These are phyloP conservation scores for Epistrophe eligans DNA, from an alignment of 2,888 invertebrate species.

Conservation along the genomic window DNA sequence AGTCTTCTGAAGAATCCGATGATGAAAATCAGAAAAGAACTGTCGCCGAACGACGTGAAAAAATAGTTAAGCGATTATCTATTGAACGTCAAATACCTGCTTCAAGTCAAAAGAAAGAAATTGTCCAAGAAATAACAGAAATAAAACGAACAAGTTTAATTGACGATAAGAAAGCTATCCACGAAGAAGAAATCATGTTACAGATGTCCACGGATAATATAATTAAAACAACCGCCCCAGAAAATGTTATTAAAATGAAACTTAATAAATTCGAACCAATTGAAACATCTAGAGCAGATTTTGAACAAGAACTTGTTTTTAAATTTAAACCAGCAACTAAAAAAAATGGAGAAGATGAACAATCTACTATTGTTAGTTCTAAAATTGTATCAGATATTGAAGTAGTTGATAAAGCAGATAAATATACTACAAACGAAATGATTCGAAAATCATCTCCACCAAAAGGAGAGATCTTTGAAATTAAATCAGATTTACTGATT, in stretches of 20 bases:
- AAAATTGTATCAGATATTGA: slow-evolving; percentile 79
- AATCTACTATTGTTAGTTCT: slow-evolving; percentile 76
- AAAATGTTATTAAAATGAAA: slow-evolving; percentile 83
- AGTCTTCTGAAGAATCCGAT: slow-evolving; percentile 86
- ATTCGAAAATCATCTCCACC: slow-evolving; percentile 68
- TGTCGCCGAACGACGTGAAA: slow-evolving; percentile 90
- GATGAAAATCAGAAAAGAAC: slow-evolving; percentile 88
- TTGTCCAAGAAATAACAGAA: slow-evolving; percentile 89
- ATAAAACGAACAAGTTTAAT: slow-evolving; percentile 87
- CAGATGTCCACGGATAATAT: slow-evolving; percentile 84
- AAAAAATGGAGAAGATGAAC: slow-evolving; percentile 79
- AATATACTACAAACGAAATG: slow-evolving; percentile 60
- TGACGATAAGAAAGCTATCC: slow-evolving; percentile 84
- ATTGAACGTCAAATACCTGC: slow-evolving; percentile 89
- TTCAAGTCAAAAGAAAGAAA: slow-evolving; percentile 90
- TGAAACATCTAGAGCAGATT: slow-evolving; percentile 83
- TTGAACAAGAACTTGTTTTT: slow-evolving; percentile 83
- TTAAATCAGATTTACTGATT: not conserved
- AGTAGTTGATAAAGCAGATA: slow-evolving; percentile 74
- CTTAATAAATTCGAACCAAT: slow-evolving; percentile 82
- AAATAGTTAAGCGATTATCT: slow-evolving; percentile 90
- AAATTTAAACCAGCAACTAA: slow-evolving; percentile 82
- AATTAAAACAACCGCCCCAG: slow-evolving; percentile 82
- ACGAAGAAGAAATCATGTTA: slow-evolving; percentile 84
- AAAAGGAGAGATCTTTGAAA: slow-evolving; percentile 63